Conservation (phyloP, 2,113 vertebrate genomes). For the Theropithecus gelada region DNA sequence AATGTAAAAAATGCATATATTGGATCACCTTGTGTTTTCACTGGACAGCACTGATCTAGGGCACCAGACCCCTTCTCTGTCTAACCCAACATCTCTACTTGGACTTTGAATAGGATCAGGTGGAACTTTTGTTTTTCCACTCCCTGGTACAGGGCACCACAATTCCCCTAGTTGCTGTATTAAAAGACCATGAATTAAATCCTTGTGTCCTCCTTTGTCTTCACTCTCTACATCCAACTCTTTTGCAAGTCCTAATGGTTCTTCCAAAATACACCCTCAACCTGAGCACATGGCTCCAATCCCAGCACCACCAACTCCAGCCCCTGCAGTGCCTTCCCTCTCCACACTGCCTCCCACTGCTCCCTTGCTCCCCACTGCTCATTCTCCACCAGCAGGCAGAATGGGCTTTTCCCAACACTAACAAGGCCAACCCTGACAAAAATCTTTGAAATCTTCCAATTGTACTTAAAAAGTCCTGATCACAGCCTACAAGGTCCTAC, state of each 20-base stretch:
- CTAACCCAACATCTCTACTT: background rate
- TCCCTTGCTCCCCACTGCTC: rapidly evolving
- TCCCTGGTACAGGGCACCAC: background rate
- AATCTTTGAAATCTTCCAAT: background rate
- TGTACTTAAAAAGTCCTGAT: background rate
- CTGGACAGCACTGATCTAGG: rapidly evolving
- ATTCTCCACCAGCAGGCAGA: background rate
- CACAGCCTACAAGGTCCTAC: background rate
- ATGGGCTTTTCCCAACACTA: background rate
- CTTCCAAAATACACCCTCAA: background rate
- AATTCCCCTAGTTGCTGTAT: background rate
- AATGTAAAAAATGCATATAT: background rate
- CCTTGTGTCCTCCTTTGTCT: background rate
- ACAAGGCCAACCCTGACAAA: background rate
- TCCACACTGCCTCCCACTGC: background rate
- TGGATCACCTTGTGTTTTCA: background rate
- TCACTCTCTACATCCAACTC: background rate
- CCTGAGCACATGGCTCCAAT: background rate
- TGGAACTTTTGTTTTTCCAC: background rate
- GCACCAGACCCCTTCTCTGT: too few species aligned
- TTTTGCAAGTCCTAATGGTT: background rate
- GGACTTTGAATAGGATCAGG: background rate
- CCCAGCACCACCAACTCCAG: background rate
- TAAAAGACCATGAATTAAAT: background rate
- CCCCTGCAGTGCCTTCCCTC: background rate